Percentiles rank a stretch among this genome's conserved stretches.
Evolutionary conservation across 2,113 vertebrate species (phyloP).

Genomic region (Prochilodus magdalenae): DNA sequence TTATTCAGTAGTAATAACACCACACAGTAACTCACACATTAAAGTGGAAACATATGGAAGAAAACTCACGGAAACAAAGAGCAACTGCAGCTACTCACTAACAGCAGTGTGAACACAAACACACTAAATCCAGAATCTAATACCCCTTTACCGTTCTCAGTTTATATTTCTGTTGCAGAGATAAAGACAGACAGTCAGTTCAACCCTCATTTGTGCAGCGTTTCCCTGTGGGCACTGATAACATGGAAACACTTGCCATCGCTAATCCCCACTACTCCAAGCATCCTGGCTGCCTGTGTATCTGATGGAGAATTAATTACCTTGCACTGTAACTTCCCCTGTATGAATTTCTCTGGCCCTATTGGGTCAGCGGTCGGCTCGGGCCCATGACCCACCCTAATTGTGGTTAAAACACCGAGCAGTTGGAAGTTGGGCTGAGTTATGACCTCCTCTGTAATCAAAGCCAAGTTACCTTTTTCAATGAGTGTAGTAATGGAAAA

Average conservation of each 20-base stretch:
- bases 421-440: conserved; percentile 19
- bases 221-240: conserved; percentile 47
- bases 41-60: conserved; percentile 53
- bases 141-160: not conserved
- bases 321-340: conserved; percentile 55
- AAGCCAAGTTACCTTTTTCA: conserved; percentile 23
- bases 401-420: conserved; percentile 39
- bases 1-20: conserved; percentile 58
- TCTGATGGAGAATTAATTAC: conserved; percentile 54
- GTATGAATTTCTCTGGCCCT: conserved; percentile 53
- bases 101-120: not conserved
- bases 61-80: not conserved
- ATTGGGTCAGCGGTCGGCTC: conserved; percentile 13
- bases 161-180: conserved; percentile 30
- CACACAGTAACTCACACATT: conserved; percentile 40
- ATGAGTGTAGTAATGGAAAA: conserved; percentile 3
- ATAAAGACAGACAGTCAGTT: conserved; percentile 35
- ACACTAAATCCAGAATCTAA: not conserved
- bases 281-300: conserved; percentile 41
- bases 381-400: conserved; percentile 37
- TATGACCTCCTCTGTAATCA: conserved; percentile 34
- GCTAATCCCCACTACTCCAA: conserved; percentile 42
- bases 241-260: conserved; percentile 26
- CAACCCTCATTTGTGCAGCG: conserved; percentile 30
- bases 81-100: conserved; percentile 7